These are phyloP conservation scores for Proteles cristata DNA, from an alignment of 2,113 vertebrate species.

Conservation along the genomic window DNA sequence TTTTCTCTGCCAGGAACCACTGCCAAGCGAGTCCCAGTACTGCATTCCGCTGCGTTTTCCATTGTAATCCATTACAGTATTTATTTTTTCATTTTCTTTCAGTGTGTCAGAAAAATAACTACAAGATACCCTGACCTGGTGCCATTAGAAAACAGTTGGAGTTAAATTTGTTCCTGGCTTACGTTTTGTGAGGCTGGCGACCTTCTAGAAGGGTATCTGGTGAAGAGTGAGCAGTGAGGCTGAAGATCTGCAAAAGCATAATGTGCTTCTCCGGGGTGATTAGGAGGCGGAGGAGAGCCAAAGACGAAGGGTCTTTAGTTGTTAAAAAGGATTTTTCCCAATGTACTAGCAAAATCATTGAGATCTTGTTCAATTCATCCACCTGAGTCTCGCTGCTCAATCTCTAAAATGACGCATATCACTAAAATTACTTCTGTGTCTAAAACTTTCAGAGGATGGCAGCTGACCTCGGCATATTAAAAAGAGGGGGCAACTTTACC, in stretches of 20 bases:
- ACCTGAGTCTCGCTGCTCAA: not conserved
- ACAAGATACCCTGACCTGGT: not conserved
- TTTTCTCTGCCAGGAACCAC: slow-evolving; percentile 16
- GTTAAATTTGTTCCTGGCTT: not conserved
- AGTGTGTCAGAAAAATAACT: not conserved
- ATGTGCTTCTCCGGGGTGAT: fast-evolving
- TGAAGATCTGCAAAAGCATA: fast-evolving
- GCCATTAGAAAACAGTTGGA: not conserved
- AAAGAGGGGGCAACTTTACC: not conserved
- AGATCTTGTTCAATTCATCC: not conserved
- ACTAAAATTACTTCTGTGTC: not conserved
- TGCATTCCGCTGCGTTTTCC: not conserved
- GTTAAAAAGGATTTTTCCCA: not conserved
- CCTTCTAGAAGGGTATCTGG: not conserved
- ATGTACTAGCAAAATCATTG: not conserved
- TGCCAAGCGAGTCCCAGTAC: not conserved
- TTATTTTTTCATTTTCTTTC: not conserved
- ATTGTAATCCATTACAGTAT: not conserved
- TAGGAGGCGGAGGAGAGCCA: fast-evolving
- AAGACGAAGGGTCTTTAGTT: too few relatives aligned
- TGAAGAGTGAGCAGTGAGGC: not conserved
- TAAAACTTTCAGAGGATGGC: not conserved
- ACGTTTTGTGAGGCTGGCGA: not conserved
- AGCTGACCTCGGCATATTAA: not conserved
- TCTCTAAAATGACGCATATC: not conserved